These are phyloP conservation scores for Dufourea novaeangliae DNA, from an alignment of 1,140 invertebrate genomes.

Conservation along the genomic window DNA sequence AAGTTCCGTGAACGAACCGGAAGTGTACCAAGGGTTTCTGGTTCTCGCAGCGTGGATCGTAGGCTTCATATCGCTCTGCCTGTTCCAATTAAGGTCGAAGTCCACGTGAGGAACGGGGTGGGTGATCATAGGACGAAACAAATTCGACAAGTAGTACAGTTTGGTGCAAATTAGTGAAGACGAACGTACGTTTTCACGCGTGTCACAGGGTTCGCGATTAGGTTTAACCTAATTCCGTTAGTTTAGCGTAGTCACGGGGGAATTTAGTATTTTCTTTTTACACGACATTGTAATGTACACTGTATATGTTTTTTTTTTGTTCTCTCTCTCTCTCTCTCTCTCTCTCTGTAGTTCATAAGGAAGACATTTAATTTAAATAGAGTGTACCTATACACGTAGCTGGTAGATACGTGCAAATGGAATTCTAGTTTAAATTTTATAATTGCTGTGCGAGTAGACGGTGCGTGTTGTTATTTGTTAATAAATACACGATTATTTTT, in stretches of 20 bases:
- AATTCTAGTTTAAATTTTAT: neutral
- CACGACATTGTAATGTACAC: no score
- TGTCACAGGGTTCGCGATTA: constrained; percentile 19
- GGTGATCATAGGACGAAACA: neutral
- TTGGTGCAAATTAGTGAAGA: constrained; percentile 21
- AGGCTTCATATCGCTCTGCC: constrained; percentile 76
- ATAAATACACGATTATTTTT: constrained; percentile 22
- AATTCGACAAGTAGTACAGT: neutral
- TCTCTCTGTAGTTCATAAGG: constrained; percentile 1
- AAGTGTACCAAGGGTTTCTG: constrained; percentile 84
- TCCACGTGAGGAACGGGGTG: neutral
- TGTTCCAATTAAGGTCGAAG: constrained; percentile 76
- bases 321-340: no score
- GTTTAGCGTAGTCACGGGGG: neutral
- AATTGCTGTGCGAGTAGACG: neutral
- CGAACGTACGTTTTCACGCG: neutral
- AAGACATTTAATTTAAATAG: constrained; percentile 9
- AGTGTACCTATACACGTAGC: neutral
- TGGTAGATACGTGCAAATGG: neutral
- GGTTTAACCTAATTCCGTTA: neutral
- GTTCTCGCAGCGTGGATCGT: constrained; percentile 83
- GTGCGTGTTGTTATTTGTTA: neutral
- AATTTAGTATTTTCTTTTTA: neutral
- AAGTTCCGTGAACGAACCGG: constrained; percentile 80
- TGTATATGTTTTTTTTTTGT: no score